Percentiles rank a stretch among this genome's conserved stretches.
Conservation (phyloP, 2,113 vertebrate genomes). For the Phyllostomus discolor region DNA sequence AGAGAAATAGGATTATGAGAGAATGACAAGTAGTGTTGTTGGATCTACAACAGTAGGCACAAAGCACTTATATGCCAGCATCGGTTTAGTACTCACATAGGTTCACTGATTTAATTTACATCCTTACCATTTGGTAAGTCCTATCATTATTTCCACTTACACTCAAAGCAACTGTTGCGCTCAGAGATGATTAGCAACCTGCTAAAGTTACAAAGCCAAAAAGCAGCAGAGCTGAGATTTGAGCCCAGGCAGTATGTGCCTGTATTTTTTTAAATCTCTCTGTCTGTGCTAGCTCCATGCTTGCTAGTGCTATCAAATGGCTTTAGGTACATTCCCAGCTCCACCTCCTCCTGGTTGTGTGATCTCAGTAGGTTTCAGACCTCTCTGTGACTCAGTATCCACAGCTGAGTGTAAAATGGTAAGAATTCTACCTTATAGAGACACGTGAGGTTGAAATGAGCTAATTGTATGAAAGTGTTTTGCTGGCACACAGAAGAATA, state of each 20-base stretch:
- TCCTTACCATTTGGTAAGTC: rapidly evolving
- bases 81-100: rapidly evolving
- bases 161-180: background rate
- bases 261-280: background rate
- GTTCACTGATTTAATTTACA: background rate
- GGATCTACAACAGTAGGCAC: background rate
- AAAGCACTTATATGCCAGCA: background rate
- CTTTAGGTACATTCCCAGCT: background rate
- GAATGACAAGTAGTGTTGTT: background rate
- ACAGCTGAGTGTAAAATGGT: background rate
- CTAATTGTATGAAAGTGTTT: background rate
- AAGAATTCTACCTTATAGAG: background rate
- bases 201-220: background rate
- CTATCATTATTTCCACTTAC: background rate
- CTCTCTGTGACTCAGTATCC: background rate
- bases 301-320: no score
- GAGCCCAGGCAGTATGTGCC: background rate
- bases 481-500: background rate
- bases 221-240: background rate
- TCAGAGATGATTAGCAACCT: background rate
- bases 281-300: background rate
- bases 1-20: background rate
- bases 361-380: background rate
- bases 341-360: background rate
- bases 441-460: background rate